Percentiles rank a stretch among this genome's conserved stretches.
Conservation (phyloP, 2,888 invertebrate genomes). For the Apomyelois bistriatella region DNA sequence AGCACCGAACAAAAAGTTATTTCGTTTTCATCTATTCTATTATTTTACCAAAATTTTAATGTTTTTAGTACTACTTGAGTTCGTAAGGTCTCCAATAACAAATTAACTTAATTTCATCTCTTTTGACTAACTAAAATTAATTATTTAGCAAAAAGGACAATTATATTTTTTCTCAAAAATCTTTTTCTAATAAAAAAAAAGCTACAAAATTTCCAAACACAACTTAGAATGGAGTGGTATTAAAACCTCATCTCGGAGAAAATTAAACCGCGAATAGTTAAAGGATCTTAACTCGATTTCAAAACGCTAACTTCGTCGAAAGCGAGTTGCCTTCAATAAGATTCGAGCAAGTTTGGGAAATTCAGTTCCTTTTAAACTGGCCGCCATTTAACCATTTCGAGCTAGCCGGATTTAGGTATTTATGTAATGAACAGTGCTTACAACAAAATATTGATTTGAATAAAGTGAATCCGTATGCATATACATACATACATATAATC, state of each 20-base stretch:
- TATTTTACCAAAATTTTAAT: no score
- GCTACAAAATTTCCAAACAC: slow-evolving; percentile 36
- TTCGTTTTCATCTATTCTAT: no score
- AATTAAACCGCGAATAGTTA: slow-evolving; percentile 72
- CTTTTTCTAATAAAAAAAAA: slow-evolving; percentile 32
- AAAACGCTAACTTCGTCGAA: slow-evolving; percentile 65
- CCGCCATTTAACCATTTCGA: slow-evolving; percentile 43
- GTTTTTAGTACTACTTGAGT: no score
- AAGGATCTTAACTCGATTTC: slow-evolving; percentile 71
- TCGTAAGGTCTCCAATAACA: no score
- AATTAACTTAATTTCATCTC: no score
- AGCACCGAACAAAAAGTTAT: no score
- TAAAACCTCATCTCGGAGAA: slow-evolving; percentile 65
- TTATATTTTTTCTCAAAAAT: no score
- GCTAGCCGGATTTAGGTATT: slow-evolving; percentile 32
- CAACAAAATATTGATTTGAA: slow-evolving; percentile 14
- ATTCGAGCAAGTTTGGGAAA: slow-evolving; percentile 61
- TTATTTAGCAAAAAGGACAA: no score
- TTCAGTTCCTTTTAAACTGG: slow-evolving; percentile 55
- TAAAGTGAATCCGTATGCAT: no score
- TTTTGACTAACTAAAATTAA: no score
- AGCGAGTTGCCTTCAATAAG: slow-evolving; percentile 63
- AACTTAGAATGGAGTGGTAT: slow-evolving; percentile 52
- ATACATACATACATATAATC: no score
- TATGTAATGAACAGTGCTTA: slow-evolving; percentile 28